Percentiles rank a stretch among this genome's conserved stretches.
phyloP scores from a whole-genome alignment of 2,888 invertebrate species.

The Pseudolycoriella hygida region DNA sequence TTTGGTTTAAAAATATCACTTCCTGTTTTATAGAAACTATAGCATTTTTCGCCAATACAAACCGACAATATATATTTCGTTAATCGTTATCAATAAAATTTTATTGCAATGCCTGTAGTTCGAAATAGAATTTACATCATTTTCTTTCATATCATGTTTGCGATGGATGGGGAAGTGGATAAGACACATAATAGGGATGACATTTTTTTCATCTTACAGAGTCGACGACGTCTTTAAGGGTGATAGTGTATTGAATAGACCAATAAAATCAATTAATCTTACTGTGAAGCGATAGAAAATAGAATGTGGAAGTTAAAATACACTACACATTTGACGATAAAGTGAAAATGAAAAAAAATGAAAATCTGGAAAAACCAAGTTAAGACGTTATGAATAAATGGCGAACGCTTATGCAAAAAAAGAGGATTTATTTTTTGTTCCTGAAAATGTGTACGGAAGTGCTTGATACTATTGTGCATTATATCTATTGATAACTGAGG shows the following conservation, averaged over 20 bases:
- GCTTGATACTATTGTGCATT: too few species aligned
- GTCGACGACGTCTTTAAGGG: background rate
- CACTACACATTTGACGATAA: background rate
- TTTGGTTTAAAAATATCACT: conserved; percentile 1
- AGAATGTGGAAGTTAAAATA: background rate
- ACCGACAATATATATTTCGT: conserved; percentile 2
- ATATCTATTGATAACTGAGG: too few species aligned
- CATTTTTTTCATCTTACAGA: background rate
- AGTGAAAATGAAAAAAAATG: background rate
- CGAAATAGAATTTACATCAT: conserved; percentile 4
- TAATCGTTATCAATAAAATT: conserved; percentile 5
- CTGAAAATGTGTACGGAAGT: too few species aligned
- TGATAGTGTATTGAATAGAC: conserved; percentile 2
- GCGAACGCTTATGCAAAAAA: background rate
- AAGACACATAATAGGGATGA: background rate
- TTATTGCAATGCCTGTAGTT: conserved; percentile 2
- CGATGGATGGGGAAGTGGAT: background rate
- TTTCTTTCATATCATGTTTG: background rate
- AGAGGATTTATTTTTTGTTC: too few species aligned
- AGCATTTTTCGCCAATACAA: conserved; percentile 2
- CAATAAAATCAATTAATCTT: conserved; percentile 5
- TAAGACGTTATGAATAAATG: background rate
- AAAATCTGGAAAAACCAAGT: background rate
- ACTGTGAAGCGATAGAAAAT: background rate
- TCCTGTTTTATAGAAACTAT: conserved; percentile 1